Evolutionary conservation across 2,113 vertebrate species (phyloP), one percentile per base, ranked within the genome.

Genomic region (Trichechus manatus): DNA sequence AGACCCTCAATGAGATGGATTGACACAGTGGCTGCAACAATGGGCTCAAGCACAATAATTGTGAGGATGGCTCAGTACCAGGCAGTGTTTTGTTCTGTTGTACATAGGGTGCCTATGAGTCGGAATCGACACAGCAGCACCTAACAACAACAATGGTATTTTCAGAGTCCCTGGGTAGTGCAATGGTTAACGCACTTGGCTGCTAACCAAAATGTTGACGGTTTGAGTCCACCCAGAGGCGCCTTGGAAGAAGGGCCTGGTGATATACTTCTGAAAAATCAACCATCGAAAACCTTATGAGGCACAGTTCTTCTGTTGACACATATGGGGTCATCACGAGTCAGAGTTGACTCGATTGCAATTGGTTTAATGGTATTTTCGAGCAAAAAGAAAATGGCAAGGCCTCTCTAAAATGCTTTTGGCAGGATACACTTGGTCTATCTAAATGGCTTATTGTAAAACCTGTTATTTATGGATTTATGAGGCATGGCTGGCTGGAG

Each of bases 371-470:
- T 78, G 27, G 70, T 70, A 93, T 53, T 95, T 86, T 87, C 6
- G 31, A 87, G 68, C 5, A 87, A 72, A 84, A 94, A 92, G 88
- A 91, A 89, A 93, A 77, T 0, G 5, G 39, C 23, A 92, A 90
- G 42, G 83, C 63, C 31, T 87, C 42, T 84, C 50, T 83, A 63
- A 89, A 81, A 87, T 56, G 47, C 75, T 89, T 94, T 90, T 70
- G 81, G 47, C 59, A 94, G 89, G 59, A 86, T 50, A 68, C 27
- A 47, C 20, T 92, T 93, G 25, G 59, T 82, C 59, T 91, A 33
- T 59, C 84, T 36, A 93, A 36, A 86, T 64, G 53, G 70, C 9
- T 93, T 87, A 87, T 59, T 83, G 29, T 59, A 94, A 97, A 92
- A 64, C n/a, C 20, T 81, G 66, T 9, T 77, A 61, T 56, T 89